phyloP scores from a whole-genome alignment of 2,797 vertebrate genomes.

The Phrynocephalus vlangalii region DNA sequence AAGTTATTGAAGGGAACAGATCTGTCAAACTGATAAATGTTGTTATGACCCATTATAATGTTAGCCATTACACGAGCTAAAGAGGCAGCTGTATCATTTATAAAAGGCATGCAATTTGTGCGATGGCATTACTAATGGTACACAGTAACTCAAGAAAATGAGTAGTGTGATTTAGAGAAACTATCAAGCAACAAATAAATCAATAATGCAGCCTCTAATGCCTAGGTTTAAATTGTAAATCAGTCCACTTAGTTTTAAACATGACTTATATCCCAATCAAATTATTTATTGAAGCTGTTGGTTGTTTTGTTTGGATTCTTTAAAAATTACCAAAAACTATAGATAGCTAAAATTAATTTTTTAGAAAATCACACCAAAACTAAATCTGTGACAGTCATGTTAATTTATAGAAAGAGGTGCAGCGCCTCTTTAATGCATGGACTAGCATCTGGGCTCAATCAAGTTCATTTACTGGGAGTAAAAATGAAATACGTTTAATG shows the following conservation, averaged over 20 bases:
- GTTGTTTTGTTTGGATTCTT: constrained; percentile 25
- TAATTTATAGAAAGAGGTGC: background rate
- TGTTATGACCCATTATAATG: constrained; percentile 28
- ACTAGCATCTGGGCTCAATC: background rate
- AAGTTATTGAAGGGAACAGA: background rate
- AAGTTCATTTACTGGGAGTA: background rate
- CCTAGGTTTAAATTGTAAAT: constrained; percentile 48
- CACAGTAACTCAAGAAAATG: constrained; percentile 30
- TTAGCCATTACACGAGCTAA: constrained; percentile 44
- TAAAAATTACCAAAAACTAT: constrained; percentile 2
- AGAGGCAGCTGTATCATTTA: constrained; percentile 31
- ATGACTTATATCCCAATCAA: constrained; percentile 45
- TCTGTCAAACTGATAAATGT: constrained; percentile 23
- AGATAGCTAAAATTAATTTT: constrained; percentile 30
- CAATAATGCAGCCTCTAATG: constrained; percentile 51
- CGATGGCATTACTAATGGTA: constrained; percentile 42
- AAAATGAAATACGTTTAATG: background rate
- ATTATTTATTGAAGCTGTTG: constrained; percentile 41
- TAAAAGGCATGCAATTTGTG: constrained; percentile 36
- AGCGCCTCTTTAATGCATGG: background rate
- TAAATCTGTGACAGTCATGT: background rate
- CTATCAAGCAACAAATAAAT: constrained; percentile 51
- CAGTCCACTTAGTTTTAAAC: constrained; percentile 44
- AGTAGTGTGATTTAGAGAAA: constrained; percentile 56
- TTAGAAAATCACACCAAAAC: background rate